Percentiles rank a stretch among this genome's conserved stretches.
phyloP scores from a whole-genome alignment of 2,888 invertebrate genomes.

The Sicus ferrugineus region DNA sequence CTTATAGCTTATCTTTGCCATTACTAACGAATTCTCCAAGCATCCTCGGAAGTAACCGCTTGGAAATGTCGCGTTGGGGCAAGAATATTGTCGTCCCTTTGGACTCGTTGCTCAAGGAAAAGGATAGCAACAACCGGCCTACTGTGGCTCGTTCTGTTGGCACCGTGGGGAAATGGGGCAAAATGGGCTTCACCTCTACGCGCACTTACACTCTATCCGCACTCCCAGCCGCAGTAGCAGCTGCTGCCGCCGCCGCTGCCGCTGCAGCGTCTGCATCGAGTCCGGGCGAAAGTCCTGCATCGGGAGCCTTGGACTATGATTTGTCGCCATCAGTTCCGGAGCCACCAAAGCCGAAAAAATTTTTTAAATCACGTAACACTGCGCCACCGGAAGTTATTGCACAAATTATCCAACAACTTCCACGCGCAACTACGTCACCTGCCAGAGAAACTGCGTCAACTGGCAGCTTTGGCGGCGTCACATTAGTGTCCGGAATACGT shows the following conservation, averaged over 20 bases:
- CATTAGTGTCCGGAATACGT: constrained; percentile 39
- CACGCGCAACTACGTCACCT: constrained; percentile 56
- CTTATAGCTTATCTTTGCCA: too few species aligned
- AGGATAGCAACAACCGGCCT: constrained; percentile 84
- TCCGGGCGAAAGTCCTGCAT: constrained; percentile 52
- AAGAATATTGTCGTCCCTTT: constrained; percentile 73
- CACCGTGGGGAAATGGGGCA: constrained; percentile 93
- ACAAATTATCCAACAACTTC: constrained; percentile 61
- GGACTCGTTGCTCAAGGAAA: constrained; percentile 72
- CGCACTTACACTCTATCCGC: constrained; percentile 68
- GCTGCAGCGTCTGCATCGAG: constrained; percentile 43
- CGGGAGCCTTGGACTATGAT: constrained; percentile 57
- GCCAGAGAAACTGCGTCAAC: constrained; percentile 50
- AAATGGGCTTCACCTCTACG: constrained; percentile 91
- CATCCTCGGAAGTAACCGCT: background rate
- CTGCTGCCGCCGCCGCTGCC: constrained; percentile 45
- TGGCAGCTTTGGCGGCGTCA: constrained; percentile 37
- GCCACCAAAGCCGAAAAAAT: constrained; percentile 83
- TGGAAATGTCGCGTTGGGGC: constrained; percentile 71
- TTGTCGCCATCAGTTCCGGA: constrained; percentile 57
- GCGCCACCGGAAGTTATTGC: constrained; percentile 67
- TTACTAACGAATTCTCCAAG: background rate
- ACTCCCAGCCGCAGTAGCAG: constrained; percentile 52
- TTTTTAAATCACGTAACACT: constrained; percentile 85
- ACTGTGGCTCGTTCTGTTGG: constrained; percentile 89